A percentile compares a stretch with the other conserved stretches of the same genome.
Conservation (phyloP, 1,140 invertebrate genomes). For the Acromyrmex echinatior region DNA sequence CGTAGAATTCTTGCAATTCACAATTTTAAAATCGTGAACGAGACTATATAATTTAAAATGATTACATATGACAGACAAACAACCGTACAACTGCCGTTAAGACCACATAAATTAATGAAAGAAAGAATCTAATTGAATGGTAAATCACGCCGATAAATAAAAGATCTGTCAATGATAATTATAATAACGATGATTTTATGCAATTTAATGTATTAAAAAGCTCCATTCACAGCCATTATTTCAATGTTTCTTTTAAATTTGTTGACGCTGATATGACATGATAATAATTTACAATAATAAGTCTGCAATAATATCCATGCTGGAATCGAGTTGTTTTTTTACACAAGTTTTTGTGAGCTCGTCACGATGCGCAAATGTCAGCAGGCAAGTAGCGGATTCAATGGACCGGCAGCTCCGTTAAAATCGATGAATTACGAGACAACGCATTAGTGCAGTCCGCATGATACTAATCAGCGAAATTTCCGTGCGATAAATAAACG, state of each 20-base stretch:
- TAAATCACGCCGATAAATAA: background rate
- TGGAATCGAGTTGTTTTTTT: conserved; percentile 2
- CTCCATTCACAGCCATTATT: conserved; percentile 11
- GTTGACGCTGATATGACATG: conserved; percentile 7
- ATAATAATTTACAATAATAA: conserved; percentile 50
- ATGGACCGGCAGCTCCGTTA: conserved; percentile 83
- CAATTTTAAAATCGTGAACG: conserved; percentile 4
- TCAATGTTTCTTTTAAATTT: conserved; percentile 13
- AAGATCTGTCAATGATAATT: conserved; percentile 30
- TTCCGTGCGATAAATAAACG: conserved; percentile 83
- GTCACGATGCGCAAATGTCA: conserved; percentile 70
- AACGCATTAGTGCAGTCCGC: conserved; percentile 85
- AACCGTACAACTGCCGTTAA: background rate
- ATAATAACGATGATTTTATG: conserved; percentile 9
- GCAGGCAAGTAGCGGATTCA: conserved; percentile 79
- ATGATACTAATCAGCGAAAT: conserved; percentile 86
- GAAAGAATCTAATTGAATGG: background rate
- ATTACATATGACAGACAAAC: conserved; percentile 10
- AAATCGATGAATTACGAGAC: conserved; percentile 86
- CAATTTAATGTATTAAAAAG: conserved; percentile 11
- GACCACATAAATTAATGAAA: conserved; percentile 16
- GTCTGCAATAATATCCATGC: conserved; percentile 23
- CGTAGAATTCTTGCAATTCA: background rate
- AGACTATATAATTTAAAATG: background rate
- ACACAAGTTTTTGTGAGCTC: conserved; percentile 65